Evolutionary conservation across 2,888 invertebrate species (phyloP), one percentile per base, ranked within the genome.

Genomic region (Ochropacha duplaris): DNA sequence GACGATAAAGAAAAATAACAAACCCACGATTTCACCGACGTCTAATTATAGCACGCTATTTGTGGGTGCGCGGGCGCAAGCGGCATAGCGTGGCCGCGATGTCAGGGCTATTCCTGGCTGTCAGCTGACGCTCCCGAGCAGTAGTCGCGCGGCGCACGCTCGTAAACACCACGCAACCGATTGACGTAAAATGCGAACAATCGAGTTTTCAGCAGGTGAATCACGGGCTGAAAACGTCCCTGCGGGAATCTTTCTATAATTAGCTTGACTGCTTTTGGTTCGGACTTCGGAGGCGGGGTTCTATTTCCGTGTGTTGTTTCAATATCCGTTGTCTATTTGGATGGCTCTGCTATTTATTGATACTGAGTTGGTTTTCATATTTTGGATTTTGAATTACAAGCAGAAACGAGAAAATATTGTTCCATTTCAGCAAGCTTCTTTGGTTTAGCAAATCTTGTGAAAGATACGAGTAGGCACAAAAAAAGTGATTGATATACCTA

Each of bases 1-100:
- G 86, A 89, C 91, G 91, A 90, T 91, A 90, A 92, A 92, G 92
- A 92, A 92, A 92, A 92, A 92, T 92, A 92, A 92, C 92, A 92
- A 92, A 92, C 92, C 92, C 92, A 92, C 92, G 92, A 92, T 92
- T 92, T 91, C 89, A 90, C 90, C 84, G 91, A 69, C 81, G 82
- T 90, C 92, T 92, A 92, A 92, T 90, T 90, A 90, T 92, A 92
- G 91, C 81, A 73, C 72, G 87, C 90, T 92, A 92, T 92, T 92
- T 91, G 91, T 83, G 90, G 83, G 86, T 88, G 91, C 90, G 92
- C 90, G 88, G 89, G 91, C 90, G 91, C 89, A 86, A 76, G 87
- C 88, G 85, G 90, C 91, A 90, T 90, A 89, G 89, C 91, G 90
- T 90, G 88, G 87, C 89, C 86, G 88, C 90, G 84, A 87, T 91